phyloP scores from a whole-genome alignment of 2,797 vertebrate species.

The Benthosema pterotum region DNA sequence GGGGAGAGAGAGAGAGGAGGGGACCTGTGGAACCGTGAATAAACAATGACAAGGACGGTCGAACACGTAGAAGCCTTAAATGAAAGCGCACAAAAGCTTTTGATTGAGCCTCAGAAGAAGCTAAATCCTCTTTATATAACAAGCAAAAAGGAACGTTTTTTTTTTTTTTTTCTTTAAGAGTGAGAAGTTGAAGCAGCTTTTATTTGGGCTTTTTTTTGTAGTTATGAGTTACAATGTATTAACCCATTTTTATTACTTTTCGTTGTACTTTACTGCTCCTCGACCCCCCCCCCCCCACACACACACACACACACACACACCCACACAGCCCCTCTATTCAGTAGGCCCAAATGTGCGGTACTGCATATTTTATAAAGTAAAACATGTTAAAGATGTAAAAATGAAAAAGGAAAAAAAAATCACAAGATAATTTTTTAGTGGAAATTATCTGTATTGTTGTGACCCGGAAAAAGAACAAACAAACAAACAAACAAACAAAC shows the following conservation, averaged over 20 bases:
- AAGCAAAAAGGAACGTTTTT: constrained; percentile 46
- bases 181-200: constrained; percentile 73
- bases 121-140: constrained; percentile 53
- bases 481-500: too few species aligned
- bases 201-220: constrained; percentile 73
- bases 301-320: too few species aligned
- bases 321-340: too few species aligned
- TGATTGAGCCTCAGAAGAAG: constrained; percentile 77
- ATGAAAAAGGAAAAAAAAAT: constrained; percentile 47
- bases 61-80: constrained; percentile 82
- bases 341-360: constrained; percentile 78
- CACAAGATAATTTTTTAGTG: constrained; percentile 71
- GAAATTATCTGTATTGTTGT: constrained; percentile 76
- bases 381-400: constrained; percentile 55
- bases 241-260: constrained; percentile 45
- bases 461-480: constrained; percentile 73
- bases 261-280: constrained; percentile 55
- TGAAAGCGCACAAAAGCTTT: constrained; percentile 80
- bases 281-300: constrained; percentile 44
- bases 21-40: too few species aligned
- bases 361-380: constrained; percentile 79
- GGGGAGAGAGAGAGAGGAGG: too few species aligned
- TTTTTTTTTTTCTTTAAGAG: constrained; percentile 21
- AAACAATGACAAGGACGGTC: constrained; percentile 42
- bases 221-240: constrained; percentile 66